Base-by-base conservation (phyloP, 2,113 vertebrate species). In the Orthonyx spaldingii region DNA sequence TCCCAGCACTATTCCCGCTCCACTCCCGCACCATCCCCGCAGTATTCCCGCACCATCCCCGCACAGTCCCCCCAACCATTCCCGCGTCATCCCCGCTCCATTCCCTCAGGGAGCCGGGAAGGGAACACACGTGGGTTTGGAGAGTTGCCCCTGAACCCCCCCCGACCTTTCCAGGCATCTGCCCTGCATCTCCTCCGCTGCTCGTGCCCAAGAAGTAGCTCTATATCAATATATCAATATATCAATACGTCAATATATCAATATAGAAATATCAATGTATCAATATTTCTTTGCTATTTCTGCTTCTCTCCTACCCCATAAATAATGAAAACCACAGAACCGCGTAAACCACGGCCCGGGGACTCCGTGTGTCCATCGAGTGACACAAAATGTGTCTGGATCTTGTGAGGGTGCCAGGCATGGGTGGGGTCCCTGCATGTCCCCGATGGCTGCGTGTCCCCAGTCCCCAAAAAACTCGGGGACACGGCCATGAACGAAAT, bases 391-490 rank as follows among this genome's bases (percentile, higher is more conserved):
- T 3, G 5, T 3, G 11, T 16, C 20, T 32, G 46, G 9, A 30
- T 39, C 21, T 17, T 27, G 78, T 19, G 47, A 47, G 12, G 9
- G 23, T 55, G 8, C 16, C 52, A 7, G 41, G 47, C 9, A 1
- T 0, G 27, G 42, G 41, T 1, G 8, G 6, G 39, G 18, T n/a
- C 16, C n/a, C 20, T 9, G 24, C 5, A 20, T 7, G 20, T 16
- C 55, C 57, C 57, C 33, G 9, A 30, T 3, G 27, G 55, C 39
- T 44, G 44, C 9, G 3, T 27, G 2, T 9, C 37, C 13, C 7
- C 76, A 30, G 30, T 8, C 41, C 24, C n/a, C 30, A 13, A 22
- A 3, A 65, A 23, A 1, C 15, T 16, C 10, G 11, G 10, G 7
- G 11, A n/a, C 22, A 32, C 1, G 7, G 20, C 27, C 13, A 19